Base-by-base conservation (phyloP, 1,140 invertebrate genomes). In the Achroia grisella region DNA sequence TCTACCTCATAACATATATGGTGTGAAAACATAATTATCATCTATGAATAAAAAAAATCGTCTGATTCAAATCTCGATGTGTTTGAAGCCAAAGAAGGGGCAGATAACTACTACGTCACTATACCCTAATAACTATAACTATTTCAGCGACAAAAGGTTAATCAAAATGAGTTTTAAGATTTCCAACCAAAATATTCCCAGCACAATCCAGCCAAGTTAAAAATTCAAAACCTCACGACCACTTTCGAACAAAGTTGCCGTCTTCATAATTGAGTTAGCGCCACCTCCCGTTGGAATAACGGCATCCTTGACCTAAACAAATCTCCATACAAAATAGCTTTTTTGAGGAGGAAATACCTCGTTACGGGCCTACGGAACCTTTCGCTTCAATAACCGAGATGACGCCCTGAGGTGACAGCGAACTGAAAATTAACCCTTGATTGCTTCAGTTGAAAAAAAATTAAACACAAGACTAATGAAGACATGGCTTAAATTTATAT, bases 381-480 rank as follows among this genome's bases (percentile, higher is more conserved):
- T 48, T 56, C 44, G 39, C 52, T 41, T 52, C 47, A 42, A 53
- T 52, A 48, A 47, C 48, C 47, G 42, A 35, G 54, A 52, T 44
- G 49, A 39, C 43, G 60, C 61, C 53, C 33, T 36, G 57, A 57
- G 56, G 58, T 55, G 62, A 59, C 47, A 49, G 58, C 43, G 48
- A 30, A 48, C 49, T 55, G 45, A 44, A 61, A 61, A 66, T 71
- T 71, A 71, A 71, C 62, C 60, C 60, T 60, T 66, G 64, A 66
- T 66, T 66, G 62, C 51, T 56, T 37, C 12, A 11, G 42, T 40
- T 32, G 46, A 47, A 43, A 35, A 61, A 63, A 63, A 63, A 60
- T 52, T 30, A 8, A 32, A 36, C 34, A 36, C 39, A n/a, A 44
- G 41, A 52, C 42, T 49, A 34, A 14, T 47, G 15, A 52, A 56